These are phyloP conservation scores for Limosa lapponica DNA, from an alignment of 2,797 vertebrate genomes.

Conservation along the genomic window DNA sequence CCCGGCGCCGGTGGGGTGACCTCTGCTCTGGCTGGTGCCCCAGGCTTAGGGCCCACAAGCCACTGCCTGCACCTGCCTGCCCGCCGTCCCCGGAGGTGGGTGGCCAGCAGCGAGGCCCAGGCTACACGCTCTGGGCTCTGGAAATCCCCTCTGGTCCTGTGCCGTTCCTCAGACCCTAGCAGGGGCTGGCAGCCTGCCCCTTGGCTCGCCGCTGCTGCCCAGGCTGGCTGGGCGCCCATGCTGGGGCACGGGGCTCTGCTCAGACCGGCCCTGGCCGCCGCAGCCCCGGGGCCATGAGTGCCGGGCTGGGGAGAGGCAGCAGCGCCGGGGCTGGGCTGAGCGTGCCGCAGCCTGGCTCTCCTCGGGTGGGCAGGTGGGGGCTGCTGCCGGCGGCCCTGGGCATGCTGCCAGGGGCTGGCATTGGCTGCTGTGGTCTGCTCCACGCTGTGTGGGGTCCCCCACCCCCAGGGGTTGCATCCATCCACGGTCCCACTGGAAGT, in stretches of 20 bases:
- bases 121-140: neutral
- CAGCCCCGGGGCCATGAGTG: neutral
- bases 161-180: neutral
- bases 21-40: neutral
- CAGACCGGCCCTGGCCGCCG: fast-evolving
- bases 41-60: neutral
- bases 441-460: fast-evolving
- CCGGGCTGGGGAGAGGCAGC: neutral
- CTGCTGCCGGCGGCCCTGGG: neutral
- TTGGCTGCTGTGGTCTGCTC: neutral
- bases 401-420: neutral
- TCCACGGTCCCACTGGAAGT: fast-evolving
- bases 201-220: fast-evolving
- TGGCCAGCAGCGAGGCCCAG: neutral
- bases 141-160: neutral
- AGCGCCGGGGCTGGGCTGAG: neutral
- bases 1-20: neutral
- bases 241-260: neutral
- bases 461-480: fast-evolving
- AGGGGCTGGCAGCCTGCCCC: neutral
- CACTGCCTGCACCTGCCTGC: neutral
- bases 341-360: neutral
- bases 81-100: fast-evolving
- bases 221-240: neutral
- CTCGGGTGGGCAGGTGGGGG: fast-evolving